A percentile compares a stretch with the other conserved stretches of the same genome.
These are phyloP conservation scores for Eulemur rufifrons DNA, from an alignment of 2,113 vertebrate genomes.

Conservation along the genomic window DNA sequence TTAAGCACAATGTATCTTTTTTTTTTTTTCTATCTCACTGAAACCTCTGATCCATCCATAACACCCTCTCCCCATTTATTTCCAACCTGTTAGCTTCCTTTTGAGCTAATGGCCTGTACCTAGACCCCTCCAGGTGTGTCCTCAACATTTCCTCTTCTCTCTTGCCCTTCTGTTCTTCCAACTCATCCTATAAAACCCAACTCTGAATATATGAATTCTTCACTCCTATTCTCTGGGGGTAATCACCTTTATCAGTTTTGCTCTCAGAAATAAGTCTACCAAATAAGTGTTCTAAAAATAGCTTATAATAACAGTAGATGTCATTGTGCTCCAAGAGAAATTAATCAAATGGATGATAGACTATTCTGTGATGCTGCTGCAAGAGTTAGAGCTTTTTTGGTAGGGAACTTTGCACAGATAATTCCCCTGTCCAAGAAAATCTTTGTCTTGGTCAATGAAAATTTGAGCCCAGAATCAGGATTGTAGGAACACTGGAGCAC, in stretches of 20 bases:
- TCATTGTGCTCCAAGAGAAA: constrained; percentile 40
- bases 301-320: not conserved
- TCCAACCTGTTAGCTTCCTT: not conserved
- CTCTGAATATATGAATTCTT: constrained; percentile 1
- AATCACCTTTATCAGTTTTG: not conserved
- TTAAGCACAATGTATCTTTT: not conserved
- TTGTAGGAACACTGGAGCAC: not conserved
- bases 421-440: not conserved
- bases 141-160: not conserved
- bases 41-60: not conserved
- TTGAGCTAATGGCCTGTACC: not conserved
- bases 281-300: constrained; percentile 40
- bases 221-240: not conserved
- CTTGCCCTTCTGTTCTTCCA: not conserved
- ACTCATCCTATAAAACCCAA: not conserved
- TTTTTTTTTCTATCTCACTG: not conserved
- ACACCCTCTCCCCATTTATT: not conserved
- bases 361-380: not conserved
- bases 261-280: constrained; percentile 33
- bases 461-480: not conserved
- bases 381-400: not conserved
- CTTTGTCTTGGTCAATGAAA: constrained; percentile 20
- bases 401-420: not conserved
- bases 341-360: not conserved
- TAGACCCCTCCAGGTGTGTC: not conserved